These are phyloP conservation scores for Notolepis coatsorum DNA, from an alignment of 2,797 vertebrate species.

Conservation along the genomic window DNA sequence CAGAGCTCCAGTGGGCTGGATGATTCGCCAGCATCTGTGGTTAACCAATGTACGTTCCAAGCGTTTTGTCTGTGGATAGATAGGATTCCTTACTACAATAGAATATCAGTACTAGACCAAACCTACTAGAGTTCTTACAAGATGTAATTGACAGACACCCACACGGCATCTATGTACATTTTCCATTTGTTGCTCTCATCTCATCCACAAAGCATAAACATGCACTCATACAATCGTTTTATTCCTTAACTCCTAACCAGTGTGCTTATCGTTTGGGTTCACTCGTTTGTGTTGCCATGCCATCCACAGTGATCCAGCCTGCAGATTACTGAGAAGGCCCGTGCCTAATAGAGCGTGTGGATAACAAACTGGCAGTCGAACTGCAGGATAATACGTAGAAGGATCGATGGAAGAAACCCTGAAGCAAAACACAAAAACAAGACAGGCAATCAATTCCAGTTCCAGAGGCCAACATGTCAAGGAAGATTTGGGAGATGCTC, in stretches of 20 bases:
- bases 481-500: not conserved
- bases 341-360: constrained; percentile 43
- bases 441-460: constrained; percentile 35
- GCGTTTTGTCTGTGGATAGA: not conserved
- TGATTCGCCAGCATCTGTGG: constrained; percentile 15
- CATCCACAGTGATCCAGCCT: constrained; percentile 32
- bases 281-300: constrained; percentile 60
- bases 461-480: constrained; percentile 1
- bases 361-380: constrained; percentile 57
- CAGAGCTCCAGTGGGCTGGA: not conserved
- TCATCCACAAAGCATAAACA: constrained; percentile 23
- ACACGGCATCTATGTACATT: constrained; percentile 31
- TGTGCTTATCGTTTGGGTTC: not conserved
- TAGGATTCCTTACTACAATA: constrained; percentile 15
- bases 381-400: constrained; percentile 28
- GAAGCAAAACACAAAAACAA: constrained; percentile 55
- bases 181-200: constrained; percentile 15
- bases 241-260: constrained; percentile 8
- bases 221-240: constrained; percentile 2
- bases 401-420: constrained; percentile 54
- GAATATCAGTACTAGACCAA: too few species aligned
- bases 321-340: constrained; percentile 31
- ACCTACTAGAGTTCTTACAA: constrained; percentile 21
- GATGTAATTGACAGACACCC: constrained; percentile 23
- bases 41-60: constrained; percentile 20